Base-by-base conservation (phyloP, 2,113 vertebrate genomes). In the Barnardius zonarius region DNA sequence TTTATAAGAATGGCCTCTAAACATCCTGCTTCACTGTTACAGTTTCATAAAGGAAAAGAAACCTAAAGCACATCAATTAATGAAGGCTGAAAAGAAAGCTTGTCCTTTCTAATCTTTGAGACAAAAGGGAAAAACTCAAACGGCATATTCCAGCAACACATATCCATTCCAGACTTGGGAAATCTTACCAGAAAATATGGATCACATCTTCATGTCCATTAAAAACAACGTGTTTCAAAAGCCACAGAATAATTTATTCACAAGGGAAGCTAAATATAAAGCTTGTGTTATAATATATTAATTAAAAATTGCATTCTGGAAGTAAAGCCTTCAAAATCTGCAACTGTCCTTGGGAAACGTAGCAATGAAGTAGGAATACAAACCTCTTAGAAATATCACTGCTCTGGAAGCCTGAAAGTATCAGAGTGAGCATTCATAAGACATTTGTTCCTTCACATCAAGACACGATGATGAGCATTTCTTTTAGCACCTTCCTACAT, bases 401-500 rank as follows among this genome's bases (percentile, higher is more conserved):
- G 93, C 84, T 95, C 74, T 44, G 91, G 52, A 96, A 81, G 81
- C 18, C 96, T 96, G 90, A 64, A 93, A 94, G 96, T 61, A 84
- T 22, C 95, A 49, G 92, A 92, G 74, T 93, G 91, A 97, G 78
- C 92, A 92, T 90, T 90, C 93, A 88, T 92, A 37, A 55, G 64
- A 33, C 24, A 17, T 86, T 93, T 96, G 83, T 64, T 92, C 81
- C 94, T 95, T 94, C 95, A 92, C 89, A 70, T 93, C 92, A 96
- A 69, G 59, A 69, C 90, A 55, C 1, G 3, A 55, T 97, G 97
- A 97, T 88, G 74, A 92, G 67, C 89, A 94, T 86, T 91, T 90
- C 83, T 93, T 93, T 93, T 81, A 94, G 87, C 93, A 96, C 95
- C 96, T 97, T 97, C 76, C 86, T 69, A 95, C 97, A 76, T 73